Base-by-base conservation (phyloP, 2,888 invertebrate genomes). In the Pristionchus fissidentatus region DNA sequence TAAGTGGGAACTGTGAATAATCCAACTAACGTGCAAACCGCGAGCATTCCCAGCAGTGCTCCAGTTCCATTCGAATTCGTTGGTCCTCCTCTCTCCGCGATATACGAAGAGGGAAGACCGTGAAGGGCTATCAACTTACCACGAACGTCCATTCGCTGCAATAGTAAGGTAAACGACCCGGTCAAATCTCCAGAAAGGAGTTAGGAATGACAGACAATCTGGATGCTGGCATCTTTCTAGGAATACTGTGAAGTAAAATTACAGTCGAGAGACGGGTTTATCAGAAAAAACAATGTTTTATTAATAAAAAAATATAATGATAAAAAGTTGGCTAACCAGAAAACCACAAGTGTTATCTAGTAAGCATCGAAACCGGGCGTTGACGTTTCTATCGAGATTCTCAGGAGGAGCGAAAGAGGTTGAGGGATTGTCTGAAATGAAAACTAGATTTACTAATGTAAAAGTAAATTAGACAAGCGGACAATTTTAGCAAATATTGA, bases 281-380 rank as follows among this genome's bases (percentile, higher is more conserved):
- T 62, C 62, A 32, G 15, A 15, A 29, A 26, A 29, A n/a, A n/a
- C 52, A 52, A 22, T 19, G 52, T 52, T 2, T 4, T 52, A 52
- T 4, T 26, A 8, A 15, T 22, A 10, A 60, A 2, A 60, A 60
- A 60, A 60, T n/a, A 60, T 26, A 26, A 60, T 60, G 26, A 2
- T 32, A 32, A 83, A 43, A n/a, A 41, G 81, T 70, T 84, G 43
- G 93, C 95, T 95, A 93, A 97, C 97, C 94, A 99, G 95, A 94
- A 99, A 99, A 86, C 99, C 99, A 91, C 98, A 99, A 91, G 99
- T 99, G 94, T 99, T 99, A 94, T 99, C 99, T 92, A 99, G 94
- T 55, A 99, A 95, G 94, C 99, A 99, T 92, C 99, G 95, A 95
- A 99, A 99, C 93, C 99, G 95, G 92, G 99, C 98, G 87, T 98